Evolutionary conservation across 2,888 invertebrate species (phyloP), one percentile per base, ranked within the genome.

Genomic region (Melolontha melolontha): DNA sequence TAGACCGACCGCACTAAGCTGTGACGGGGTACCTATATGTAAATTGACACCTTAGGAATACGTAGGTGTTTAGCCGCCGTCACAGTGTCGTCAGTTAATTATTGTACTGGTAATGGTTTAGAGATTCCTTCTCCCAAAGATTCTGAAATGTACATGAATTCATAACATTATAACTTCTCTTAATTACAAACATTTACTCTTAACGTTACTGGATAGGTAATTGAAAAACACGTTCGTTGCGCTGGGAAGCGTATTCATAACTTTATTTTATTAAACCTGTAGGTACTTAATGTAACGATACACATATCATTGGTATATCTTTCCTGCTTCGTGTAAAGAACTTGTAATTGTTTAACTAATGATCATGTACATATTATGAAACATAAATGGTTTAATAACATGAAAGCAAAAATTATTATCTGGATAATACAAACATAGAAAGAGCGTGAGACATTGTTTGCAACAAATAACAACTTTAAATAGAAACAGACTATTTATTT

Each of bases 21-120:
- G 70, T 69, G 71, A 70, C 73, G 68, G 52, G 55, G 66, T 66
- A 70, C 66, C 65, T 70, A 68, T 70, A 74, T 72, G 74, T 75
- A 75, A 75, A 75, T 73, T 75, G 74, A 75, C 74, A 75, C 74
- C 72, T 71, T 54, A 66, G 63, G 54, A 64, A 64, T 55, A 54
- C 42, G 73, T 71, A 71, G 73, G 64, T 54, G 66, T 62, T 62
- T 54, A 64, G 54, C 69, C 66, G 51, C 67, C 42, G 67, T 63
- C 59, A 34, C 49, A 27, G 55, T 62, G 51, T 70, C 54, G 67
- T 66, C 67, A 47, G 64, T 70, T 73, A 73, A 71, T 71, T 73
- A 71, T 70, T 70, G 62, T 63, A 40, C 55, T 41, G 59, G 59
- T 59, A 59, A 47, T 34, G 11, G n/a, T 27, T 59, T 59, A 14